Evolutionary conservation across 2,113 vertebrate species (phyloP).

Genomic region (Etia nguti): DNA sequence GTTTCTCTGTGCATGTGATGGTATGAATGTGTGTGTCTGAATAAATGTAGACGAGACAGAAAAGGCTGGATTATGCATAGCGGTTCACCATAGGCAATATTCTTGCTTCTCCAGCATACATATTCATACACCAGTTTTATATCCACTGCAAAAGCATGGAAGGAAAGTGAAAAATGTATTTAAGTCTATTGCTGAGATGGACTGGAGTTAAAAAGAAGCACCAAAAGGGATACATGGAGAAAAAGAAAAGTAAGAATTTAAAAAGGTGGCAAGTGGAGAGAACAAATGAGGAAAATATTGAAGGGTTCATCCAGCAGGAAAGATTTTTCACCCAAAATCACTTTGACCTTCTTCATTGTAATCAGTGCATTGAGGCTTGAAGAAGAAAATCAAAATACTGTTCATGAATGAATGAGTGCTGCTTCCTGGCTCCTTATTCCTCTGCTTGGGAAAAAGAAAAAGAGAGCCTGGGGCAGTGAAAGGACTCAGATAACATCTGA

Average conservation of each 20-base stretch:
- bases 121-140: conserved; percentile 73
- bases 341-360: conserved; percentile 45
- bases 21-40: conserved; percentile 58
- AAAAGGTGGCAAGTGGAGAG: background rate
- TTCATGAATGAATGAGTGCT: conserved; percentile 41
- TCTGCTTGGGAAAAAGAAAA: background rate
- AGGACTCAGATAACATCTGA: conserved; percentile 22
- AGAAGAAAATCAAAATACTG: conserved; percentile 40
- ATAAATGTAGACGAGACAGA: conserved; percentile 73
- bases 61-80: conserved; percentile 77
- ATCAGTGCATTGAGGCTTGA: conserved; percentile 29
- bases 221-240: background rate
- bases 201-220: conserved; percentile 17
- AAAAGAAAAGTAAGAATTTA: conserved; percentile 1
- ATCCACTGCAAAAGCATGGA: conserved; percentile 48
- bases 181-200: conserved; percentile 25
- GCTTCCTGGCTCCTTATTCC: conserved; percentile 11
- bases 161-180: conserved; percentile 51
- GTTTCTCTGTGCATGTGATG: conserved; percentile 52
- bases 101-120: conserved; percentile 64
- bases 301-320: background rate
- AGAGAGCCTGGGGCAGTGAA: background rate
- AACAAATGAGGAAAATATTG: background rate
- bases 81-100: conserved; percentile 73
- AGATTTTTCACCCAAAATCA: conserved; percentile 24